Conservation (phyloP, 2,888 invertebrate species). For the Folsomia candida region DNA sequence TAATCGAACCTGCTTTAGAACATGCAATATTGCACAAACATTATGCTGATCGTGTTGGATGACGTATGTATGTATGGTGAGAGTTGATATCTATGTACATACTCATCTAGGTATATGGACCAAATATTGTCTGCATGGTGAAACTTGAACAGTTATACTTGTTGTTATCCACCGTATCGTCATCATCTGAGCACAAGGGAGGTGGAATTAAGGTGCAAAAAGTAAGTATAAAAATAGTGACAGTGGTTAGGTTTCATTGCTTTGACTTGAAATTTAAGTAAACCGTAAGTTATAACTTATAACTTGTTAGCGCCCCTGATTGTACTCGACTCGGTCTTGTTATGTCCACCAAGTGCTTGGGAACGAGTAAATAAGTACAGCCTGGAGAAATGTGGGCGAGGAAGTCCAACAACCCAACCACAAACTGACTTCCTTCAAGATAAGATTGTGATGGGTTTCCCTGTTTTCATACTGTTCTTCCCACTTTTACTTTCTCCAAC, state of each 20-base stretch:
- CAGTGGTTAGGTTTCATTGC: not conserved
- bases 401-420: not conserved
- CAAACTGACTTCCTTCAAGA: not conserved
- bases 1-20: too few species aligned
- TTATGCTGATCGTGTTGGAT: too few species aligned
- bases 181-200: not conserved
- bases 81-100: too few species aligned
- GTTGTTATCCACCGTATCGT: not conserved
- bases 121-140: too few species aligned
- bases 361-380: not conserved
- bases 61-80: too few species aligned
- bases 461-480: not conserved
- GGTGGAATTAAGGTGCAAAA: not conserved
- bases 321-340: not conserved
- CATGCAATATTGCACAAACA: too few species aligned
- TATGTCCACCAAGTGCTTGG: not conserved
- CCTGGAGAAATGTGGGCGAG: not conserved
- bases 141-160: not conserved
- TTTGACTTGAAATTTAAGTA: not conserved
- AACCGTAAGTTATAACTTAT: not conserved
- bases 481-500: not conserved
- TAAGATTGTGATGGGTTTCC: not conserved
- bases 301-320: not conserved
- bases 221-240: not conserved
- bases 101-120: not conserved